phyloP scores from a whole-genome alignment of 2,113 vertebrate genomes.

The Esox niger region DNA sequence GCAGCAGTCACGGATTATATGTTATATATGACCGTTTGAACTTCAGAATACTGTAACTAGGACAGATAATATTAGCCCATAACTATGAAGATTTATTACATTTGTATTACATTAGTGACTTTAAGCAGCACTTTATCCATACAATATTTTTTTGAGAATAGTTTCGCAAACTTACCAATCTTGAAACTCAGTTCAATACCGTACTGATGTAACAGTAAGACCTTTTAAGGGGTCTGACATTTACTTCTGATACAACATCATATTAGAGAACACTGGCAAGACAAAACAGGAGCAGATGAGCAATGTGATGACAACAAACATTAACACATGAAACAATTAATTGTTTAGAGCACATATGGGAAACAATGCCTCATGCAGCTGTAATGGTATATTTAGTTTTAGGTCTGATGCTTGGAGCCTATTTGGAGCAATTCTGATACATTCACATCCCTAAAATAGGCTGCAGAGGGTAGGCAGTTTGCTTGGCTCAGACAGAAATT shows the following conservation, averaged over 20 bases:
- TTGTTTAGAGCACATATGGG: too few species aligned
- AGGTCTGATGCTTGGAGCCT: too few species aligned
- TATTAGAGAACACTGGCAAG: neutral
- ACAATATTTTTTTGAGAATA: neutral
- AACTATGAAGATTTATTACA: neutral
- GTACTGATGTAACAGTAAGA: neutral
- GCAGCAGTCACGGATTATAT: conserved; percentile 33
- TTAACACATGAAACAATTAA: conserved; percentile 50
- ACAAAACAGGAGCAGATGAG: neutral
- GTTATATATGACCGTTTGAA: conserved; percentile 17
- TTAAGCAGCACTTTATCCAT: neutral
- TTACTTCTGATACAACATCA: neutral
- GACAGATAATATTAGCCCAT: neutral
- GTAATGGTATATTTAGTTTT: too few species aligned
- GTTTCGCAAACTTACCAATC: neutral
- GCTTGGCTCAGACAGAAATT: too few species aligned
- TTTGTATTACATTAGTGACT: neutral
- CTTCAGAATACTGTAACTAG: conserved; percentile 26
- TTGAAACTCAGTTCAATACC: neutral
- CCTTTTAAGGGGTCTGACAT: neutral
- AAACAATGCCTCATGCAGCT: too few species aligned
- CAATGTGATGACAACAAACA: conserved; percentile 20
- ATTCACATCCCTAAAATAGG: too few species aligned
- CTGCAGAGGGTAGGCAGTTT: too few species aligned
- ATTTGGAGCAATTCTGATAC: too few species aligned